These are phyloP conservation scores for Uropetala carovei DNA, from an alignment of 2,888 invertebrate genomes.

Conservation along the genomic window DNA sequence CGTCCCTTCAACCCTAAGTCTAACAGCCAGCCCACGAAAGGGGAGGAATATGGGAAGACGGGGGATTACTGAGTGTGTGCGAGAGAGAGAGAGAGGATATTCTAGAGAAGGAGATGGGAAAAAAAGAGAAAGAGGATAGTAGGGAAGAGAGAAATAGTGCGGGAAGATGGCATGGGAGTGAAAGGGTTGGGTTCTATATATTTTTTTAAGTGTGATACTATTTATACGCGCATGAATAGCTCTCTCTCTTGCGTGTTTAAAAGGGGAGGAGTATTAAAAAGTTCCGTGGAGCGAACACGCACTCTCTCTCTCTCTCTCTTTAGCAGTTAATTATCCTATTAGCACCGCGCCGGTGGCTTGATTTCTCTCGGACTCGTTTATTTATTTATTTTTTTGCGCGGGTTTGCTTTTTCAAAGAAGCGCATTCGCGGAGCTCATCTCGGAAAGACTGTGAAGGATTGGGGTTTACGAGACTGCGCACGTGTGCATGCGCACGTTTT, in stretches of 20 bases:
- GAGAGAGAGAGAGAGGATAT: background rate
- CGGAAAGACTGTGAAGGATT: no score
- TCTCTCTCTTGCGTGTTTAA: slow-evolving; percentile 29
- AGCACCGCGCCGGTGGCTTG: slow-evolving; percentile 42
- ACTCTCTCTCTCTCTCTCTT: background rate
- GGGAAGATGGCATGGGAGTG: background rate
- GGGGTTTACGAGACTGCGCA: no score
- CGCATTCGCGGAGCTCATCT: no score
- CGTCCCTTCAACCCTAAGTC: slow-evolving; percentile 15
- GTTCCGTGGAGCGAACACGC: background rate
- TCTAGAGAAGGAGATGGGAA: background rate
- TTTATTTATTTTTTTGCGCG: no score
- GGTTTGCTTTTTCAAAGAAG: no score
- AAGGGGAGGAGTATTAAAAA: background rate
- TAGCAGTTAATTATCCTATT: slow-evolving; percentile 51
- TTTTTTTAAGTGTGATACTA: slow-evolving; percentile 30
- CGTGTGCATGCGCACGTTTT: no score
- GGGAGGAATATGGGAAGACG: background rate
- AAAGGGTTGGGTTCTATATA: background rate
- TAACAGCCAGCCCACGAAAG: slow-evolving; percentile 10
- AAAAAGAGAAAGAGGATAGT: background rate
- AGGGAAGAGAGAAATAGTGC: background rate
- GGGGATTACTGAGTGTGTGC: background rate
- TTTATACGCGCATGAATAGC: slow-evolving; percentile 31
- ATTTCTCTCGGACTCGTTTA: background rate